Conservation (phyloP, 2,888 invertebrate species). For the Troilus luridus region DNA sequence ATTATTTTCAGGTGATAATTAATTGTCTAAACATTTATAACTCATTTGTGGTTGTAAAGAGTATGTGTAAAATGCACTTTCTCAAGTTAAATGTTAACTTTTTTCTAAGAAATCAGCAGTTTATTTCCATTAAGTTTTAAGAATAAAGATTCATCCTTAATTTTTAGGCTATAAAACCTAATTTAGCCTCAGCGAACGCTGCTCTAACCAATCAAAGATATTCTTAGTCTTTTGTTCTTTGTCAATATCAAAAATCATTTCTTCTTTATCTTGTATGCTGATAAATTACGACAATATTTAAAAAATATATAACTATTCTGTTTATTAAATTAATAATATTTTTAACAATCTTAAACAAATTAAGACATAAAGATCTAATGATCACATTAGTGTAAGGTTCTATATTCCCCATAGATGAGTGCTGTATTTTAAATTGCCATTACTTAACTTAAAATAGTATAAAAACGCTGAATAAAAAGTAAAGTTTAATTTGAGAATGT, state of each 20-base stretch:
- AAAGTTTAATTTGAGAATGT: background rate
- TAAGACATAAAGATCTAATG: too few species aligned
- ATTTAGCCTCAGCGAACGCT: background rate
- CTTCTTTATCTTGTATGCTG: too few species aligned
- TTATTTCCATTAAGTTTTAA: background rate
- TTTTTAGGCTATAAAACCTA: background rate
- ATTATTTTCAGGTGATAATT: background rate
- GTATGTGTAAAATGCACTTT: background rate
- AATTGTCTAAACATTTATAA: background rate
- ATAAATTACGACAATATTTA: too few species aligned
- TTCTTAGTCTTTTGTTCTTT: too few species aligned
- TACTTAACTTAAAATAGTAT: background rate
- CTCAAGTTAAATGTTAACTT: background rate
- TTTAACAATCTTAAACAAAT: too few species aligned
- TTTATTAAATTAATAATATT: too few species aligned
- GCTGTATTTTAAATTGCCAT: too few species aligned
- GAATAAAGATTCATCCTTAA: background rate
- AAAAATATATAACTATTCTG: too few species aligned
- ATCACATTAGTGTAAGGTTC: too few species aligned
- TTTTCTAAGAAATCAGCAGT: background rate
- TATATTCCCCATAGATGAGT: too few species aligned
- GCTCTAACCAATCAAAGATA: too few species aligned
- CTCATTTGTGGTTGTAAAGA: background rate
- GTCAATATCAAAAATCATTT: too few species aligned
- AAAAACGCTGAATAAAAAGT: background rate